Percentiles rank a stretch among this genome's conserved stretches.
Evolutionary conservation across 2,888 invertebrate genomes (phyloP).

Genomic region (Agriopis aurantiaria): DNA sequence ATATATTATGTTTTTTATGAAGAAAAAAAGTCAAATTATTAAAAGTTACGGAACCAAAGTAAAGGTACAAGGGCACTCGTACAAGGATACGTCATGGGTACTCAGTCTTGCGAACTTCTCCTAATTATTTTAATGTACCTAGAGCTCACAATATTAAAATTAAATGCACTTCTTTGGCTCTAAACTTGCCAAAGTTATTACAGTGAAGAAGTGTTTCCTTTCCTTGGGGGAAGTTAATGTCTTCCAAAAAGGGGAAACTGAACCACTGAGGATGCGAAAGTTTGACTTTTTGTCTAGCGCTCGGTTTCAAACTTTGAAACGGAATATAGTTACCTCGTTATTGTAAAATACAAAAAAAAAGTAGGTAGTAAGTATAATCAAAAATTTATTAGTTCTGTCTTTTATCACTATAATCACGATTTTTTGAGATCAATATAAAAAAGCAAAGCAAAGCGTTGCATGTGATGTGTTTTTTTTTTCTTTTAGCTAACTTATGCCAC

Average conservation of each 20-base stretch:
- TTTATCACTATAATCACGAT: too few relatives aligned
- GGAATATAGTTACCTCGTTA: slow-evolving; percentile 26
- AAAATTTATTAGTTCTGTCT: too few relatives aligned
- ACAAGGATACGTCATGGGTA: background rate
- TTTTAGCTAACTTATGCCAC: too few relatives aligned
- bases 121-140: slow-evolving; percentile 22
- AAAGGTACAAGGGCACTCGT: background rate
- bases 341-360: slow-evolving; percentile 7
- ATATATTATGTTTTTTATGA: too few relatives aligned
- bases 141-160: slow-evolving; percentile 46
- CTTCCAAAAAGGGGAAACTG: slow-evolving; percentile 56
- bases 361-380: too few relatives aligned
- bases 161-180: slow-evolving; percentile 51
- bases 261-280: slow-evolving; percentile 52
- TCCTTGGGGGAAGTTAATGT: slow-evolving; percentile 49
- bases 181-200: slow-evolving; percentile 53
- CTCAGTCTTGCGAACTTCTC: background rate
- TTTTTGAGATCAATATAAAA: too few relatives aligned
- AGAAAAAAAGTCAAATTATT: too few relatives aligned
- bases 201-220: slow-evolving; percentile 58
- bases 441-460: too few relatives aligned
- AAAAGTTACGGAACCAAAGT: too few relatives aligned
- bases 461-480: too few relatives aligned
- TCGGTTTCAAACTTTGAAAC: slow-evolving; percentile 24
- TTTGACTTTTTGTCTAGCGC: slow-evolving; percentile 52